Conservation (phyloP, 1,140 invertebrate species). For the Schlechtendalia chinensis region DNA sequence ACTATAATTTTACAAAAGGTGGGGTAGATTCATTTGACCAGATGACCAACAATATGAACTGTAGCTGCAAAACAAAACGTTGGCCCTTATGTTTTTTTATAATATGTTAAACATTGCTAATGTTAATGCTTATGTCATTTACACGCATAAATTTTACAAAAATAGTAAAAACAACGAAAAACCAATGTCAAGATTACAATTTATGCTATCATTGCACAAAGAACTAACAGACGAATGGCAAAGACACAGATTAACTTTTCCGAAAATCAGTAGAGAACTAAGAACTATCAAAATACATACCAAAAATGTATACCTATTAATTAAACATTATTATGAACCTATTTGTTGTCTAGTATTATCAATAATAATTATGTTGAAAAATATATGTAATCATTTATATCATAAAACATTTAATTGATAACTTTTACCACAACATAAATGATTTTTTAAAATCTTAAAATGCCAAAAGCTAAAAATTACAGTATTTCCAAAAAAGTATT, state of each 20-base stretch:
- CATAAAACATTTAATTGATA: no score
- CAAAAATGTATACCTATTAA: no score
- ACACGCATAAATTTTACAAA: constrained; percentile 3
- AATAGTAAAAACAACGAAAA: no score
- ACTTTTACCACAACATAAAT: no score
- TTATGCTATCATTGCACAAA: constrained; percentile 10
- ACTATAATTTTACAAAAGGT: constrained; percentile 55
- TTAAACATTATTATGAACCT: no score
- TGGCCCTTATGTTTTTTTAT: constrained; percentile 54
- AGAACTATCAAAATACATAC: no score
- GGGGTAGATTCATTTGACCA: constrained; percentile 55
- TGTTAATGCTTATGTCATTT: constrained; percentile 17
- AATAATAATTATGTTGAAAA: no score
- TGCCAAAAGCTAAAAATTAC: no score
- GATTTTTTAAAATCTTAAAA: no score
- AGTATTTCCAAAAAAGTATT: no score
- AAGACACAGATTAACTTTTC: not conserved
- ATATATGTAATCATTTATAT: no score
- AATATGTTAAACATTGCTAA: constrained; percentile 42
- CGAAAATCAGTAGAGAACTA: constrained; percentile 16
- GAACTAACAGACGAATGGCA: constrained; percentile 18
- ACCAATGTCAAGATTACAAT: constrained; percentile 6
- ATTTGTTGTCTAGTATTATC: no score
- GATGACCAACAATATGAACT: constrained; percentile 53
- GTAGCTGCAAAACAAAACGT: constrained; percentile 52